Conservation (phyloP, 2,797 vertebrate species). For the Hephaestus fuliginosus region DNA sequence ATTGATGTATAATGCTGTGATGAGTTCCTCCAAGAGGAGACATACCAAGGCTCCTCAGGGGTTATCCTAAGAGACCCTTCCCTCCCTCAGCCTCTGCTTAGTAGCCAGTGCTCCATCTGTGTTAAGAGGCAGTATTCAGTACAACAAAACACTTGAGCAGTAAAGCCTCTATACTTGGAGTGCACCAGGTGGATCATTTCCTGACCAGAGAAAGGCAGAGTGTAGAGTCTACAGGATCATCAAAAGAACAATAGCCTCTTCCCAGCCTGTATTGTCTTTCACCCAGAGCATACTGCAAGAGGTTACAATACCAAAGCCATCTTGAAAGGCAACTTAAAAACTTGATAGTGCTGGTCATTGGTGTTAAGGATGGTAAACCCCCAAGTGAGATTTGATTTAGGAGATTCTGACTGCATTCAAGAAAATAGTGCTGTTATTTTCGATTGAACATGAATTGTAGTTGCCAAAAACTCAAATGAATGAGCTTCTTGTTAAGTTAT, state of each 20-base stretch:
- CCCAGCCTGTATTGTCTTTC: constrained; percentile 52
- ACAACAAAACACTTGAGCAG: constrained; percentile 70
- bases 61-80: constrained; percentile 57
- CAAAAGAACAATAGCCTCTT: constrained; percentile 66
- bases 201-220: constrained; percentile 51
- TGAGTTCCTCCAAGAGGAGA: constrained; percentile 40
- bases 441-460: not conserved
- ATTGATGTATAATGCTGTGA: constrained; percentile 37
- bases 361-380: constrained; percentile 26
- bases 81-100: constrained; percentile 51
- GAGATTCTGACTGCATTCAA: not conserved
- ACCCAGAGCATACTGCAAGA: constrained; percentile 44
- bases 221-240: constrained; percentile 45
- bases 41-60: constrained; percentile 25
- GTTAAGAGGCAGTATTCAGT: constrained; percentile 57
- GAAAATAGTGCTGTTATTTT: constrained; percentile 1
- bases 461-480: not conserved
- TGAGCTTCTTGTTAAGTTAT: not conserved
- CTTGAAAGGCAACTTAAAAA: constrained; percentile 50
- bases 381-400: constrained; percentile 4
- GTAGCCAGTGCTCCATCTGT: constrained; percentile 35
- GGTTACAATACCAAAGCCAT: constrained; percentile 62
- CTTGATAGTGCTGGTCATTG: constrained; percentile 35
- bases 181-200: constrained; percentile 76
- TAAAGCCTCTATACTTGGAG: constrained; percentile 61